phyloP scores from a whole-genome alignment of 2,888 invertebrate genomes.

The Calliphora vomitoria region DNA sequence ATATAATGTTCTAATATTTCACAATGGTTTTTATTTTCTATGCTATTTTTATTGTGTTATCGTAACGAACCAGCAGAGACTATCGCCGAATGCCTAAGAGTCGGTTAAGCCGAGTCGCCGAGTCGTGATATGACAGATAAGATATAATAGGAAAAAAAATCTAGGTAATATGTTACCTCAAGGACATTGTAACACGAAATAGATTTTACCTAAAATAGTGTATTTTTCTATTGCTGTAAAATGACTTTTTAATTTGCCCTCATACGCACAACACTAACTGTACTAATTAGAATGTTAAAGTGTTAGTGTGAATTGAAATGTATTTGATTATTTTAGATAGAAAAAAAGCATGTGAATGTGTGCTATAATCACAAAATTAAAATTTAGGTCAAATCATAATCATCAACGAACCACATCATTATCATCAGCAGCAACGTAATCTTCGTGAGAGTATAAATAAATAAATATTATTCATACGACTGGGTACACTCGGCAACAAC shows the following conservation, averaged over 20 bases:
- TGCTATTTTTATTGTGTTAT: no score
- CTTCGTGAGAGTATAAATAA: not conserved
- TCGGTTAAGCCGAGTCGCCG: no score
- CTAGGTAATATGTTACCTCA: no score
- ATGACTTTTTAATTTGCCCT: not conserved
- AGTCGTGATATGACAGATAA: no score
- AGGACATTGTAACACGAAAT: no score
- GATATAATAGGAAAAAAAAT: no score
- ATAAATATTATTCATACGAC: slow-evolving; percentile 8
- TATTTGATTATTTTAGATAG: not conserved
- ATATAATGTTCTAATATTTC: no score
- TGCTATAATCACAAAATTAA: slow-evolving; percentile 31
- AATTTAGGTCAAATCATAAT: slow-evolving; percentile 60
- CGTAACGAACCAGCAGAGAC: no score
- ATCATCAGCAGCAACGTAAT: slow-evolving; percentile 9
- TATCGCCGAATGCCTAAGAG: no score
- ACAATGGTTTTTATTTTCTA: no score
- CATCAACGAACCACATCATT: slow-evolving; percentile 23
- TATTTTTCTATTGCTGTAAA: not conserved
- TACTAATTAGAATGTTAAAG: slow-evolving; percentile 4
- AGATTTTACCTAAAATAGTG: no score
- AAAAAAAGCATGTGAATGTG: not conserved
- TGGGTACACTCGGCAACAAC: not conserved
- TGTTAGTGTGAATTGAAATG: not conserved
- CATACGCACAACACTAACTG: not conserved